A percentile compares a stretch with the other conserved stretches of the same genome.
phyloP scores from a whole-genome alignment of 2,113 vertebrate species.

The Aphyosemion australe region DNA sequence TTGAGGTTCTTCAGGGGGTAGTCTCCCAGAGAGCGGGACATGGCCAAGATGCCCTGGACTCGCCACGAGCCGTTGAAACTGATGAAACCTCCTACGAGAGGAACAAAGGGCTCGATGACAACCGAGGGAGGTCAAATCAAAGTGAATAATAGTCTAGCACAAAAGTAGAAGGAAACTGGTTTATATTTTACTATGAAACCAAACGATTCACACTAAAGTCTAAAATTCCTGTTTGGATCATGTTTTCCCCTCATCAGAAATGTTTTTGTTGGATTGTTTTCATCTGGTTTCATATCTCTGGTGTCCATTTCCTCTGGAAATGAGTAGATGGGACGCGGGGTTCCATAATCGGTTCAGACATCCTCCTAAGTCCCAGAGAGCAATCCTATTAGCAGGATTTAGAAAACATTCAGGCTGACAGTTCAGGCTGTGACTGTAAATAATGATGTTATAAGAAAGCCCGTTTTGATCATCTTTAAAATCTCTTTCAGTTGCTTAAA shows the following conservation, averaged over 20 bases:
- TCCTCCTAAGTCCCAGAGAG: conserved; percentile 9
- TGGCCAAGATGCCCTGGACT: conserved; percentile 96
- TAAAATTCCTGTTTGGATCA: conserved; percentile 9
- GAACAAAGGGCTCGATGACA: not conserved
- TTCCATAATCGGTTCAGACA: conserved; percentile 43
- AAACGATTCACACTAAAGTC: not conserved
- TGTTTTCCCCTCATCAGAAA: not conserved
- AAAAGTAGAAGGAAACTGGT: not conserved
- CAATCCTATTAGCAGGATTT: not conserved
- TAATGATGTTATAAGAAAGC: conserved; percentile 1
- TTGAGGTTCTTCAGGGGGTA: conserved; percentile 98
- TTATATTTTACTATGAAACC: conserved; percentile 2
- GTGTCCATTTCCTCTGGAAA: conserved; percentile 38
- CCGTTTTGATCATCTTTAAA: conserved; percentile 21
- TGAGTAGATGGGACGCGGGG: conserved; percentile 19
- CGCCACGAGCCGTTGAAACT: conserved; percentile 99
- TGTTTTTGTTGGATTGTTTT: conserved; percentile 43
- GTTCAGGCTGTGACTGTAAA: conserved; percentile 34
- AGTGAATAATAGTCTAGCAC: not conserved
- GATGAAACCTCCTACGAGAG: conserved; percentile 91
- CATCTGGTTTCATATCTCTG: conserved; percentile 49
- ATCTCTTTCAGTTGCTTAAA: not conserved
- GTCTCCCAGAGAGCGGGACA: conserved; percentile 97
- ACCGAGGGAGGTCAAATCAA: too few species aligned
- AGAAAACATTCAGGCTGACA: conserved; percentile 21